A percentile compares a stretch with the other conserved stretches of the same genome.
These are phyloP conservation scores for Conchocele bisecta DNA, from an alignment of 2,888 invertebrate genomes.

Conservation along the genomic window DNA sequence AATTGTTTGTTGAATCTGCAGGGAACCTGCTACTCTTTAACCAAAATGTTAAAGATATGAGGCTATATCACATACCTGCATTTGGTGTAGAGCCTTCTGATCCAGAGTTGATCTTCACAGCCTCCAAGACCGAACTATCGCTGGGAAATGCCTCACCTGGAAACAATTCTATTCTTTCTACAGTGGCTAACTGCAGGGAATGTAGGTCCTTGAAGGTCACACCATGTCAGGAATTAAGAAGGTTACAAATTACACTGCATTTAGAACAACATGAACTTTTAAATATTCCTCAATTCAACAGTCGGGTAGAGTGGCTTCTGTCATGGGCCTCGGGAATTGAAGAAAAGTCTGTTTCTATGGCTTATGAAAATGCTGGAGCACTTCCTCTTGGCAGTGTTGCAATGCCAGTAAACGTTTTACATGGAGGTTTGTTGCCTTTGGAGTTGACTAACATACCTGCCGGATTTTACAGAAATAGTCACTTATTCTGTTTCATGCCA, in stretches of 20 bases:
- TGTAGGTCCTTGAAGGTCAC: no score
- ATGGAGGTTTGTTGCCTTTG: background rate
- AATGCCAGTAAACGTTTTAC: conserved; percentile 10
- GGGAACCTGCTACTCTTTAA: conserved; percentile 78
- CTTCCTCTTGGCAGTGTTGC: conserved; percentile 59
- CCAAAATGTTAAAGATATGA: conserved; percentile 72
- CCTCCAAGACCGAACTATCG: background rate
- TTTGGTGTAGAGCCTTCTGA: background rate
- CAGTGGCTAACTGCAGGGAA: no score
- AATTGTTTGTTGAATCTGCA: conserved; percentile 64
- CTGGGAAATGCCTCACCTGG: no score
- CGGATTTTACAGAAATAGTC: conserved; percentile 63
- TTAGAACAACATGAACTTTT: no score
- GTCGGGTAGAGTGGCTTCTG: conserved; percentile 46
- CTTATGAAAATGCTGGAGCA: conserved; percentile 35
- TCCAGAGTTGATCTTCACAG: conserved; percentile 12
- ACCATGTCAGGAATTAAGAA: no score
- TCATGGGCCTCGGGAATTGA: conserved; percentile 55
- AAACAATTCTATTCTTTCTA: no score
- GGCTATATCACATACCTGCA: conserved; percentile 67
- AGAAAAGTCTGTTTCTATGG: conserved; percentile 2
- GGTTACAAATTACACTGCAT: no score
- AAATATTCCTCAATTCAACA: no score
- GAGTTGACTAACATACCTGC: conserved; percentile 11
- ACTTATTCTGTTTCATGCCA: conserved; percentile 69